Percentiles rank a stretch among this genome's conserved stretches.
Conservation (phyloP, 2,888 invertebrate species). For the Tipula helvola region DNA sequence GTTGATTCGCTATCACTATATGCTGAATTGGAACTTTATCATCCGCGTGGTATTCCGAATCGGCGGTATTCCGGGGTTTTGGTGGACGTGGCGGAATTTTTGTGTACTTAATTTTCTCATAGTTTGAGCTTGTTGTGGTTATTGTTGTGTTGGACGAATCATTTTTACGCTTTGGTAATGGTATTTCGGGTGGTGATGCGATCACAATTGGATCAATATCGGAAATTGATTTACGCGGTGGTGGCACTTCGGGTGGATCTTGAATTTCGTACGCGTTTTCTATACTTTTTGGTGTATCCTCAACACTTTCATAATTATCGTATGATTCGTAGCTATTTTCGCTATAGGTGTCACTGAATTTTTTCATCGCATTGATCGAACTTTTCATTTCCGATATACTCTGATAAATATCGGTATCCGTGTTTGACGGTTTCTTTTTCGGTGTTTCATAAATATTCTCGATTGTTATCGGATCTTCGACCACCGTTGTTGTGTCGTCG, state of each 20-base stretch:
- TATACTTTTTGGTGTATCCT: conserved; percentile 14
- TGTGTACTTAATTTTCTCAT: conserved; percentile 18
- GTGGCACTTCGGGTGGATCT: conserved; percentile 21
- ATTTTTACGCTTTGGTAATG: conserved; percentile 29
- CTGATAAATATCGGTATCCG: conserved; percentile 28
- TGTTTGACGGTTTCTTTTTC: not conserved
- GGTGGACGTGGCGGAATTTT: conserved; percentile 21
- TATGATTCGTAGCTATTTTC: conserved; percentile 20
- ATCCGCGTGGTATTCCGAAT: conserved; percentile 18
- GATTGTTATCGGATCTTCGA: not conserved
- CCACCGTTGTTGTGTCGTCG: not conserved
- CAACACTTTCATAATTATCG: conserved; percentile 31
- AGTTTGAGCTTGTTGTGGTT: conserved; percentile 15
- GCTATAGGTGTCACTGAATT: conserved; percentile 11
- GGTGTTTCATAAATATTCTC: conserved; percentile 8
- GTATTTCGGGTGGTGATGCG: conserved; percentile 21
- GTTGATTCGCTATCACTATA: conserved; percentile 12
- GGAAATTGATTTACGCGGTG: not conserved
- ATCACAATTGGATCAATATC: not conserved
- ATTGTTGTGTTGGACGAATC: not conserved
- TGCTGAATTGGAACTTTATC: not conserved
- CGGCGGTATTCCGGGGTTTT: conserved; percentile 12
- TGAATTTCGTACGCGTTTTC: conserved; percentile 32
- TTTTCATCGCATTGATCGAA: not conserved
- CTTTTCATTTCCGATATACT: conserved; percentile 26